These are phyloP conservation scores for Cydia fagiglandana DNA, from an alignment of 1,140 invertebrate species.

Conservation along the genomic window DNA sequence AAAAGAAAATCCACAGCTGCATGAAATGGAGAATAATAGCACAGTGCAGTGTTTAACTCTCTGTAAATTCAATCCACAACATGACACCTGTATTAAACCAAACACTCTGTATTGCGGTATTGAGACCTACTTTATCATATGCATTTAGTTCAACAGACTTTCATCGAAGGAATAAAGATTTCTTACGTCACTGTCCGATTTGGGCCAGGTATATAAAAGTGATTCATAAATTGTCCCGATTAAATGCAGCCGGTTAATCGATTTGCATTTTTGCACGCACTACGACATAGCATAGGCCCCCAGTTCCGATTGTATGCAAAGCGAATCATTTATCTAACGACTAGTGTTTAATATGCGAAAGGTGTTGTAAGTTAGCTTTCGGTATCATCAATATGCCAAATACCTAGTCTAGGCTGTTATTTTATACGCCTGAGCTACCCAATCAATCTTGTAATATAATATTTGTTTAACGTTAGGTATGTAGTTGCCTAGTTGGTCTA, in stretches of 20 bases:
- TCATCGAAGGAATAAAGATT: neutral
- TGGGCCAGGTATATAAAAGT: slow-evolving; percentile 30
- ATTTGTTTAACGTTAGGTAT: slow-evolving; percentile 1
- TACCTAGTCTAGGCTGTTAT: slow-evolving; percentile 11
- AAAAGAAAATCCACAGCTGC: neutral
- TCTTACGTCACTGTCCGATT: slow-evolving; percentile 5
- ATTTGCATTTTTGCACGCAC: slow-evolving; percentile 62
- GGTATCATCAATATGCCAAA: slow-evolving; percentile 26
- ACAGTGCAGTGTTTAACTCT: slow-evolving; percentile 10
- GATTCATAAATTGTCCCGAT: slow-evolving; percentile 25
- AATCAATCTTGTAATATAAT: slow-evolving; percentile 31
- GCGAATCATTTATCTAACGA: slow-evolving; percentile 27
- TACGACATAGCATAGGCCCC: slow-evolving; percentile 40
- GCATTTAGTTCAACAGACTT: slow-evolving; percentile 25
- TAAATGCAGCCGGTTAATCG: slow-evolving; percentile 36
- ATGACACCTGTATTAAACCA: slow-evolving; percentile 24
- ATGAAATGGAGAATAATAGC: slow-evolving; percentile 14
- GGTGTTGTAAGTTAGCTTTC: slow-evolving; percentile 9
- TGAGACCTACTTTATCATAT: slow-evolving; percentile 11
- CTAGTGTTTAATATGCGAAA: slow-evolving; percentile 30
- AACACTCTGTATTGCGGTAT: slow-evolving; percentile 14
- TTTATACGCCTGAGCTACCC: slow-evolving; percentile 1
- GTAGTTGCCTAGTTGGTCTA: neutral
- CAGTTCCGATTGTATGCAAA: slow-evolving; percentile 63
- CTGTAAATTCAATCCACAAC: slow-evolving; percentile 10